A percentile compares a stretch with the other conserved stretches of the same genome.
phyloP scores from a whole-genome alignment of 2,888 invertebrate genomes.

The Unio pictorum region DNA sequence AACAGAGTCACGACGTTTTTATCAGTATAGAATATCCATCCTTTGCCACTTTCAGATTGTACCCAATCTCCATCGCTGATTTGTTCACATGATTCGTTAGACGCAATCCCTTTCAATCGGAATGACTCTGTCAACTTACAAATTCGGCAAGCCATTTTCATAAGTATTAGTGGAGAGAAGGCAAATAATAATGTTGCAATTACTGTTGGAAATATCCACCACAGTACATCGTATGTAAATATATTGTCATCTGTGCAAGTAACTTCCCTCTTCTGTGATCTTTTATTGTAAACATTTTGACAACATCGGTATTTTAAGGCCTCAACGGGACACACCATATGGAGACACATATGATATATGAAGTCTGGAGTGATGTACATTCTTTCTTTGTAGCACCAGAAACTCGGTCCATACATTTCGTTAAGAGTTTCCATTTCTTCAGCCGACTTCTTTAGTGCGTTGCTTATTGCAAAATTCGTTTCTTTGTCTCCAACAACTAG shows the following conservation, averaged over 20 bases:
- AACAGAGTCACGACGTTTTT: neutral
- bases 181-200: slow-evolving; percentile 22
- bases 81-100: neutral
- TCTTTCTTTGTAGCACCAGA: slow-evolving; percentile 32
- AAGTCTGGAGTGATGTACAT: slow-evolving; percentile 18
- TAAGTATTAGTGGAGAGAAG: slow-evolving; percentile 23
- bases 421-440: slow-evolving; percentile 6
- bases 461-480: slow-evolving; percentile 18
- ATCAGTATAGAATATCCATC: neutral
- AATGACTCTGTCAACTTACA: no score
- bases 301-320: slow-evolving; percentile 29
- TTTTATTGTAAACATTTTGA: slow-evolving; percentile 11
- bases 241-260: neutral
- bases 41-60: neutral
- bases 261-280: slow-evolving; percentile 3
- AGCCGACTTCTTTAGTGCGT: slow-evolving; percentile 9
- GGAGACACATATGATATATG: slow-evolving; percentile 25
- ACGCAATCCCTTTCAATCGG: no score
- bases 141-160: slow-evolving; percentile 4
- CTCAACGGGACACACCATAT: slow-evolving; percentile 35
- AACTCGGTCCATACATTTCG: slow-evolving; percentile 29
- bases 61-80: neutral
- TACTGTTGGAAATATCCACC: slow-evolving; percentile 31
- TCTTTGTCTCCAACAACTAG: slow-evolving; percentile 21
- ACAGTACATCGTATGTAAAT: slow-evolving; percentile 17